Evolutionary conservation across 1,140 invertebrate species (phyloP), one percentile per base, ranked within the genome.

Genomic region (Drosophila bocqueti): DNA sequence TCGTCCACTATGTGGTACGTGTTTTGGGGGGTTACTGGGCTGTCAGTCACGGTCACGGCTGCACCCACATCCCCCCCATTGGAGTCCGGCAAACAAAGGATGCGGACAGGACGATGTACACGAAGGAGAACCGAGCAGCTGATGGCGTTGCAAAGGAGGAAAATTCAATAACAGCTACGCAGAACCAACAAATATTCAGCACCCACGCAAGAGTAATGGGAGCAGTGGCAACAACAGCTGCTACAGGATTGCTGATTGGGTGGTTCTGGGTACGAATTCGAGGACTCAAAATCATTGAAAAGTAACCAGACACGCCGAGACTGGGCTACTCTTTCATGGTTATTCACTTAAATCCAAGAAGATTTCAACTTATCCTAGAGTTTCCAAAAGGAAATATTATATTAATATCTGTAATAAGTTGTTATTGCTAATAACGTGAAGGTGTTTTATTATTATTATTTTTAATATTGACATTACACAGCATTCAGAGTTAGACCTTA

Each of bases 41-140:
- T 73, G 83, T 81, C 83, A 82, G 71, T 86, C 83, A 86, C 52
- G 79, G 83, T 82, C 83, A 86, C 43, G 83, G 79, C 76, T 86
- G 47, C 62, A 69, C 49, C 52, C 66, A 24, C 49, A 24, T n/a
- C 31, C 7, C 18, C 43, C 36, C 26, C 26, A 45, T 47, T n/a
- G 34, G 55, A 52, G 47, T 62, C 38, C 46, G 36, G 29, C 46
- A 34, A 76, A 76, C 73, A 77, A 77, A 55, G 63, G 54, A 66
- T 76, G 72, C 62, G 54, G 36, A 29, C 62, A 34, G 60, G 26
- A 64, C 59, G 34, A 66, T 18, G 29, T 34, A 60, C 34, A 18
- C 29, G 52, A 55, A 13, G 31, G 21, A 43, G 38, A 26, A 11
- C 47, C 47, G 47, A 49, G 15, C 47, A 83, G 81, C 63, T 72